Percentiles rank a stretch among this genome's conserved stretches.
These are phyloP conservation scores for Cydia splendana DNA, from an alignment of 1,140 invertebrate species.

Conservation along the genomic window DNA sequence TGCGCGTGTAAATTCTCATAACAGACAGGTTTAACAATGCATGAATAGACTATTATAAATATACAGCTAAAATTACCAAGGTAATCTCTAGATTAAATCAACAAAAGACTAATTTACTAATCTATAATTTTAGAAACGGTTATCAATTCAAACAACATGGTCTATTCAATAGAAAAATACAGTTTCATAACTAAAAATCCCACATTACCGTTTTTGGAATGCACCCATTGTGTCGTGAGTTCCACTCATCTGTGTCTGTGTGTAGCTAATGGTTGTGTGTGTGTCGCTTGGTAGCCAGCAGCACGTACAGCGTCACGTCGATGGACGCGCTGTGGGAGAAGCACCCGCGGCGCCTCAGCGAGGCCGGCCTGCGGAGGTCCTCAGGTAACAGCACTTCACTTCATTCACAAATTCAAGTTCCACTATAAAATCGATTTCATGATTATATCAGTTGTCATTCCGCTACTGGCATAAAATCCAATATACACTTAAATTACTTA, in stretches of 20 bases:
- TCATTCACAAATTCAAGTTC: not conserved
- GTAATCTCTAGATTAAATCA: conserved; percentile 16
- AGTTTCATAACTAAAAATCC: conserved; percentile 9
- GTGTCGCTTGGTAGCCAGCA: conserved; percentile 81
- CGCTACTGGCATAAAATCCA: too few species aligned
- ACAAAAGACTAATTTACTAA: conserved; percentile 30
- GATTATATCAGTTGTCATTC: too few species aligned
- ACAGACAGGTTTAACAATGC: conserved; percentile 20
- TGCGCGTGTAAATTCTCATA: conserved; percentile 21
- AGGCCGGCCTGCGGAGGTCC: conserved; percentile 84
- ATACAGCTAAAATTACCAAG: conserved; percentile 26
- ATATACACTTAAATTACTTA: too few species aligned
- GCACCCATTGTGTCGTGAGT: conserved; percentile 21
- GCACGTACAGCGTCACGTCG: conserved; percentile 81
- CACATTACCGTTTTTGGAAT: conserved; percentile 12
- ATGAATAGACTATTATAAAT: conserved; percentile 12
- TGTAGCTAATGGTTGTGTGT: conserved; percentile 74
- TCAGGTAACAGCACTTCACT: conserved; percentile 82
- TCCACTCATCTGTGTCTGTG: conserved; percentile 28
- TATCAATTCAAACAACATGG: conserved; percentile 1
- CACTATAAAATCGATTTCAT: conserved; percentile 4
- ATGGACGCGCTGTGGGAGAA: conserved; percentile 86
- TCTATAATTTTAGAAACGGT: not conserved
- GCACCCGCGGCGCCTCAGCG: conserved; percentile 84
- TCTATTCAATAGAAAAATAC: not conserved